Evolutionary conservation across 2,113 vertebrate genomes (phyloP).

Genomic region (Mola mola): DNA sequence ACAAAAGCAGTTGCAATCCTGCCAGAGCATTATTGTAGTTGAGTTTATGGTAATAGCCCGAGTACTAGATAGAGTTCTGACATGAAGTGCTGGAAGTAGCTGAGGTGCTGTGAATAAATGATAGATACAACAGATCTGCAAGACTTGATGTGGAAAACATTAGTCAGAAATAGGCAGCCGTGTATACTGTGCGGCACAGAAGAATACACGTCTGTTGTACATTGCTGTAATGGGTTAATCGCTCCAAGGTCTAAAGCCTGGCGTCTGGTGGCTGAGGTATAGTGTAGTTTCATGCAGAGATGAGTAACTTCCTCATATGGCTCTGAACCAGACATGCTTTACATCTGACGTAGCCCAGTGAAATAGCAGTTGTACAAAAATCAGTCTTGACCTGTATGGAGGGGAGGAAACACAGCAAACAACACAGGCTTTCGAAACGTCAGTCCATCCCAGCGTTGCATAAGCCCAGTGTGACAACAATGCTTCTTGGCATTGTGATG

Average conservation of each 20-base stretch:
- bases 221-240: neutral
- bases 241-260: neutral
- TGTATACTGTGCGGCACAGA: neutral
- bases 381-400: slow-evolving; percentile 60
- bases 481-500: too few species aligned
- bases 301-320: slow-evolving; percentile 66
- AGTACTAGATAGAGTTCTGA: slow-evolving; percentile 2
- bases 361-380: slow-evolving; percentile 61
- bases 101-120: neutral
- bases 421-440: slow-evolving; percentile 19
- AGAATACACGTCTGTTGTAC: neutral
- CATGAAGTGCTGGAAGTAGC: neutral
- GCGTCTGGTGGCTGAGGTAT: slow-evolving; percentile 22
- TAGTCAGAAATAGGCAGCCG: neutral
- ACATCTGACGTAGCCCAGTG: slow-evolving; percentile 57
- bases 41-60: slow-evolving; percentile 6
- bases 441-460: slow-evolving; percentile 14
- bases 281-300: slow-evolving; percentile 41
- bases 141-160: too few species aligned
- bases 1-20: slow-evolving; percentile 24
- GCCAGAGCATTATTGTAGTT: slow-evolving; percentile 24
- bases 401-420: slow-evolving; percentile 27
- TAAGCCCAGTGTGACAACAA: slow-evolving; percentile 7
- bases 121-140: too few species aligned
- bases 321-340: slow-evolving; percentile 58